phyloP scores from a whole-genome alignment of 1,140 invertebrate species.

The Diorhabda carinulata region DNA sequence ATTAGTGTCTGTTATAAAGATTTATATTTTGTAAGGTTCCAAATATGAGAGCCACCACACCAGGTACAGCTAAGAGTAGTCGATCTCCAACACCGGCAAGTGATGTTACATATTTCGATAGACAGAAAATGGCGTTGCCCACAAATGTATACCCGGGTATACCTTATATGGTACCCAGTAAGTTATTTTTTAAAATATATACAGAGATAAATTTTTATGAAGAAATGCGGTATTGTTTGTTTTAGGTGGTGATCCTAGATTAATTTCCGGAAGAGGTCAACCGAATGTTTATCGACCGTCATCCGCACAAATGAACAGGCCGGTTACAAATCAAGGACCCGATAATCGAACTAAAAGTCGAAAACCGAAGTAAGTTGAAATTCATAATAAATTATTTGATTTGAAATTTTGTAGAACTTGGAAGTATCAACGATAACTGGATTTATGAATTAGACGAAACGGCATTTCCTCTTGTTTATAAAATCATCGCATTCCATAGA shows the following conservation, averaged over 20 bases:
- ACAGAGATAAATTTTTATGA: background rate
- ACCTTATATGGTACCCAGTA: conserved; percentile 44
- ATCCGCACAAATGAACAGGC: conserved; percentile 22
- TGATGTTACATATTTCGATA: conserved; percentile 37
- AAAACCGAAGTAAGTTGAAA: conserved; percentile 11
- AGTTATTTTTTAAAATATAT: conserved; percentile 21
- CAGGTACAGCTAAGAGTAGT: conserved; percentile 40
- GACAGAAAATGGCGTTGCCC: conserved; percentile 37
- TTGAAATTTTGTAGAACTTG: background rate
- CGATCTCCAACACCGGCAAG: conserved; percentile 45
- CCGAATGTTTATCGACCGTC: conserved; percentile 37
- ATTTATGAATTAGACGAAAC: background rate
- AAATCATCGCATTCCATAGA: too few species aligned
- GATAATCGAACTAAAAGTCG: conserved; percentile 28
- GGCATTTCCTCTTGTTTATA: too few species aligned
- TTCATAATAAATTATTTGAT: background rate
- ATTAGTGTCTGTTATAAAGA: too few species aligned
- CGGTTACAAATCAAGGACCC: conserved; percentile 17
- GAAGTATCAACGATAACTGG: background rate
- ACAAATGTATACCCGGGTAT: conserved; percentile 42
- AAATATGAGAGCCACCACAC: conserved; percentile 40
- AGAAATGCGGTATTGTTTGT: background rate
- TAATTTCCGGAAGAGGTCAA: conserved; percentile 38
- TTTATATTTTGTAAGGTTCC: conserved; percentile 33
- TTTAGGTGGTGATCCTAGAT: conserved; percentile 37